Percentiles rank a stretch among this genome's conserved stretches.
These are phyloP conservation scores for Myodes glareolus DNA, from an alignment of 2,113 vertebrate species.

Conservation along the genomic window DNA sequence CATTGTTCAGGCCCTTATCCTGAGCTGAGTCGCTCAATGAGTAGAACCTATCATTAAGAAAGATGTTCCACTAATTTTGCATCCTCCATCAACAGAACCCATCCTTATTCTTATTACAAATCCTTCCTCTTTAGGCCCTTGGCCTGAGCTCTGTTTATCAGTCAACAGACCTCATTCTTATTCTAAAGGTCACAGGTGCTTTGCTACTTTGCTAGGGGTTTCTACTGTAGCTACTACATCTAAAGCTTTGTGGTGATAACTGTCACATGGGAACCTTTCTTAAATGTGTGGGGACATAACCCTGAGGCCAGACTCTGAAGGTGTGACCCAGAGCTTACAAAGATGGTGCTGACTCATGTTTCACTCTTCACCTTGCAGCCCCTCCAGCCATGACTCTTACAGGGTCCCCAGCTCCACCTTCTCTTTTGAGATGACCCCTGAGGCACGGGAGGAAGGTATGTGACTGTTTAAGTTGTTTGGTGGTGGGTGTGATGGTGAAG, in stretches of 20 bases:
- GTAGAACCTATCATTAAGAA: neutral
- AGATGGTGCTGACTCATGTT: neutral
- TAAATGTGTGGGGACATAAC: neutral
- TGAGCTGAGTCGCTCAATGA: neutral
- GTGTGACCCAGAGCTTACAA: neutral
- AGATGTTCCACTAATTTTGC: neutral
- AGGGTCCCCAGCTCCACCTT: neutral
- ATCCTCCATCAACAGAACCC: neutral
- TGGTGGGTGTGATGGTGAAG: neutral
- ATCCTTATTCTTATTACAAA: neutral
- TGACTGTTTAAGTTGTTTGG: neutral
- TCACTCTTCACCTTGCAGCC: neutral
- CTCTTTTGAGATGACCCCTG: neutral
- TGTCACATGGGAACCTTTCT: neutral
- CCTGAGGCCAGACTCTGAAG: neutral
- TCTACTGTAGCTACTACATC: neutral
- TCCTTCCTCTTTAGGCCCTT: neutral
- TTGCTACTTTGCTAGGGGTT: neutral
- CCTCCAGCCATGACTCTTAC: neutral
- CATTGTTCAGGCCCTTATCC: neutral
- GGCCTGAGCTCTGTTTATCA: neutral
- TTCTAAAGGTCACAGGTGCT: neutral
- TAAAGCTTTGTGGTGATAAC: neutral
- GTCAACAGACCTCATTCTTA: neutral
- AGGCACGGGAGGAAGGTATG: neutral